Evolutionary conservation across 2,888 invertebrate genomes (phyloP).

Genomic region (Hecatera dysodea): DNA sequence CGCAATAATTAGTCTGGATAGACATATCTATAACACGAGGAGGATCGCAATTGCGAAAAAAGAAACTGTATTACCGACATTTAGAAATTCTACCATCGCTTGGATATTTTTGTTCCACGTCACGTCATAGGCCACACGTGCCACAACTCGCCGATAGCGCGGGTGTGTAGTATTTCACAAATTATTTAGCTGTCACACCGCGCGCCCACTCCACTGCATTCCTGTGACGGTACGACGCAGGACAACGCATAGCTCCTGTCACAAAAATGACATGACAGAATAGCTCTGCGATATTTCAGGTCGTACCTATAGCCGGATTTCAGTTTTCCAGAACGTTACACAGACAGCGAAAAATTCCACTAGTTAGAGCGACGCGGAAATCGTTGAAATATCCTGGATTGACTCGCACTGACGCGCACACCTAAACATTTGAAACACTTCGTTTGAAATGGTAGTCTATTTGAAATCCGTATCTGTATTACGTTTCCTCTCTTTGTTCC

Average conservation of each 20-base stretch:
- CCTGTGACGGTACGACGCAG: slow-evolving; percentile 13
- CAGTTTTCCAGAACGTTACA: slow-evolving; percentile 33
- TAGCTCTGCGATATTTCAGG: slow-evolving; percentile 43
- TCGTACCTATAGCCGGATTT: slow-evolving; percentile 33
- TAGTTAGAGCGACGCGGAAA: slow-evolving; percentile 12
- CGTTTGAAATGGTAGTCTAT: slow-evolving; percentile 13
- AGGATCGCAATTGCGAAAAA: too few species aligned
- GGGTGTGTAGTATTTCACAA: slow-evolving; percentile 9
- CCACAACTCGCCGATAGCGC: not conserved
- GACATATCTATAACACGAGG: not conserved
- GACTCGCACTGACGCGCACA: slow-evolving; percentile 3
- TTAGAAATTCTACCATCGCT: not conserved
- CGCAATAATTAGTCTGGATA: not conserved
- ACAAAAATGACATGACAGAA: slow-evolving; percentile 43
- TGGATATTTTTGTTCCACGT: not conserved
- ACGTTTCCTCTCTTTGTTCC: not conserved
- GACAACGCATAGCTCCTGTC: slow-evolving; percentile 22
- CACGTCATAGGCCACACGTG: not conserved
- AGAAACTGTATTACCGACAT: not conserved
- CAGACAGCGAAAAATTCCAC: slow-evolving; percentile 36
- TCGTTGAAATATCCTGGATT: slow-evolving; percentile 29
- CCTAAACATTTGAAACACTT: slow-evolving; percentile 24
- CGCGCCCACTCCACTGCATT: not conserved
- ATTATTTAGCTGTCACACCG: slow-evolving; percentile 6
- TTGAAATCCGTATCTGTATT: slow-evolving; percentile 26